Evolutionary conservation across 2,888 invertebrate genomes (phyloP), one percentile per base, ranked within the genome.

Genomic region (Tenodera sinensis): DNA sequence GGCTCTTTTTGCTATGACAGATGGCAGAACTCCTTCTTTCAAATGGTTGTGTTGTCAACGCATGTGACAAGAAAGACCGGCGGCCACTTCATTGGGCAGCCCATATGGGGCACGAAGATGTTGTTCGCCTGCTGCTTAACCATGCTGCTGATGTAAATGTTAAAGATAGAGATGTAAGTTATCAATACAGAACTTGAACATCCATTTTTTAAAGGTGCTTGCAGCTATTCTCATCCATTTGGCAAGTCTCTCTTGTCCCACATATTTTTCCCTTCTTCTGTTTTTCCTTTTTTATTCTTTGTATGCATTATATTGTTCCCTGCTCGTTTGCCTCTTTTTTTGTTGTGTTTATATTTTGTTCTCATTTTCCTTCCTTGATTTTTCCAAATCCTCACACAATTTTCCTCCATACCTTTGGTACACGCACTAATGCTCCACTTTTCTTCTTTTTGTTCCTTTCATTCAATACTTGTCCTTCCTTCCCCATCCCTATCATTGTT

Each of bases 61-160:
- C 95, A 2, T 94, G 94, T 91, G 96, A 96, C 92, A 96, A 95
- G 92, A 94, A 94, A 91, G 95, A 95, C 90, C 92, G 95, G 42
- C 93, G 95, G 84, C 95, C 96, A 12, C 92, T 96, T 83, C 96
- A 96, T 92, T 95, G 94, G 92, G 96, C 96, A 7, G 95, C 95
- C 1, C 94, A 94, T 92, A 94, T 94, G 93, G 95, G 95, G 0
- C 95, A 95, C 91, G 92, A 93, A 6, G 93, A 93, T 47, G 93
- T 94, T 3, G 92, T 94, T 3, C 93, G 93, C 89, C 90, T 94
- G 14, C 91, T 95, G 14, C 91, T 94, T 85, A 92, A 92, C 88
- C 92, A 92, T 90, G 93, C 93, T 28, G 94, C 94, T 20, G 94
- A 94, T 90, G 92, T 94, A 47, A 94, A 94, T 91, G 94, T 93